phyloP scores from a whole-genome alignment of 2,888 invertebrate genomes.

The Lycocerus yunnanus region DNA sequence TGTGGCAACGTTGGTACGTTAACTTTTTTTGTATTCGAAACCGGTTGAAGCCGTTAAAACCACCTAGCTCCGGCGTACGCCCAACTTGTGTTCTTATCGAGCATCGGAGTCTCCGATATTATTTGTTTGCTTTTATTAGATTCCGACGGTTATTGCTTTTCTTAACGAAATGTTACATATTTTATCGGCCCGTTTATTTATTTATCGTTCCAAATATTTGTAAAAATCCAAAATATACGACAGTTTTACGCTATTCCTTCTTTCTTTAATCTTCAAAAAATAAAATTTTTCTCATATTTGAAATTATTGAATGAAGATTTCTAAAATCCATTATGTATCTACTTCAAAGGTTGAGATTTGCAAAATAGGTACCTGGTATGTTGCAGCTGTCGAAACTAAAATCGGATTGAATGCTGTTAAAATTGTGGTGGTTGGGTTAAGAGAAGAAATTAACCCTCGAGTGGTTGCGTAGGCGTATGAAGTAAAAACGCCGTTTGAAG shows the following conservation, averaged over 20 bases:
- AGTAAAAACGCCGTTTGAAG: neutral
- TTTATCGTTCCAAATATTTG: neutral
- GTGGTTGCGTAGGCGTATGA: neutral
- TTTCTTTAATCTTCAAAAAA: neutral
- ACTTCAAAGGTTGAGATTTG: neutral
- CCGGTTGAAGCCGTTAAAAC: constrained; percentile 28
- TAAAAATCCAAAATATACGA: neutral
- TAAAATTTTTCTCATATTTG: too few species aligned
- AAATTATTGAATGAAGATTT: too few species aligned
- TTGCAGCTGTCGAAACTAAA: neutral
- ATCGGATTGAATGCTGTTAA: neutral
- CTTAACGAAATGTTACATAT: neutral
- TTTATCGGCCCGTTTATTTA: neutral
- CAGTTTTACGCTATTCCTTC: neutral
- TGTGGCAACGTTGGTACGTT: constrained; percentile 22
- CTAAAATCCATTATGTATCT: constrained; percentile 7
- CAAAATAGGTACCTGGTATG: neutral
- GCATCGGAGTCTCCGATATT: constrained; percentile 25
- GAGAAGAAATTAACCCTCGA: neutral
- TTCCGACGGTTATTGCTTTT: constrained; percentile 13
- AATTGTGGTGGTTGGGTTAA: neutral
- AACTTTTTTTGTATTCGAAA: constrained; percentile 22
- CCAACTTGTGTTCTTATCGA: constrained; percentile 24
- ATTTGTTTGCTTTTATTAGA: constrained; percentile 15
- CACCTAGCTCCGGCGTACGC: constrained; percentile 28